A percentile compares a stretch with the other conserved stretches of the same genome.
These are phyloP conservation scores for Junonia oenone DNA, from an alignment of 2,888 invertebrate genomes.

Conservation along the genomic window DNA sequence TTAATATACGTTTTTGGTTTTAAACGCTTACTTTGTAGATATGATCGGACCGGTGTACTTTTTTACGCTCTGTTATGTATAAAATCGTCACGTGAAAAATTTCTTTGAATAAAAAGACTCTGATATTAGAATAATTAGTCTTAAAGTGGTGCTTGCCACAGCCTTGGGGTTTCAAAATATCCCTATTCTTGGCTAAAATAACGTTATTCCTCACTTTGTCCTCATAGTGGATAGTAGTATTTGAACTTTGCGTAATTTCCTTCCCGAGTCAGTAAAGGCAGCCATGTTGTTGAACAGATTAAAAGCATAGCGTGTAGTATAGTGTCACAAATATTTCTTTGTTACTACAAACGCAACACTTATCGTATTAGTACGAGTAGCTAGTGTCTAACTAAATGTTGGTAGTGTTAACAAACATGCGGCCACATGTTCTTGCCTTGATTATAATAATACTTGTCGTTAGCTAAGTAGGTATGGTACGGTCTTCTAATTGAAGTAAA, in stretches of 20 bases:
- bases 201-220: no score
- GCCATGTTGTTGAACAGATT: background rate
- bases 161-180: no score
- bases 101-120: no score
- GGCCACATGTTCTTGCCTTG: conserved; percentile 26
- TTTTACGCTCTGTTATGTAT: no score
- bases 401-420: conserved; percentile 18
- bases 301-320: background rate
- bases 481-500: conserved; percentile 2
- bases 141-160: no score
- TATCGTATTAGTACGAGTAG: conserved; percentile 24
- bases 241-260: background rate
- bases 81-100: no score
- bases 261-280: background rate
- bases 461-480: conserved; percentile 1
- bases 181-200: no score
- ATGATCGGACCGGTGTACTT: background rate
- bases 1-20: background rate
- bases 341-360: conserved; percentile 7
- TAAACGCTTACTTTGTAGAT: background rate
- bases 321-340: background rate
- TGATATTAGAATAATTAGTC: no score
- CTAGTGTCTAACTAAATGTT: conserved; percentile 27
- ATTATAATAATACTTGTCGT: conserved; percentile 7
- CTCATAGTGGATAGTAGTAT: background rate